phyloP scores from a whole-genome alignment of 1,140 invertebrate genomes.

The Trissolcus basalis region DNA sequence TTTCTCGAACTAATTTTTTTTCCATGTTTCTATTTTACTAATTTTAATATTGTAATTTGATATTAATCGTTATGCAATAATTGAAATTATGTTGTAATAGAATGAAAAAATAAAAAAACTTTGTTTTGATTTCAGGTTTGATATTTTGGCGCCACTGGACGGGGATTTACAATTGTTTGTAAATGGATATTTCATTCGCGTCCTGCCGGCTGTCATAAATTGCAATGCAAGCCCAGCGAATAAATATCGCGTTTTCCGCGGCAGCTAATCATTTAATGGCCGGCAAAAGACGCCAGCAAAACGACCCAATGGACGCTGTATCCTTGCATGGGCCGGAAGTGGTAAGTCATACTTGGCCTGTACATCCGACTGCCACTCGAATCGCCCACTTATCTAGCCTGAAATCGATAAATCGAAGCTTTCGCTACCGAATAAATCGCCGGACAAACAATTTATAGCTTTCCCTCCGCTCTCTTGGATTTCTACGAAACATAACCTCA shows the following conservation, averaged over 20 bases:
- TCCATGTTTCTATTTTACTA: not conserved
- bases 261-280: conserved; percentile 61
- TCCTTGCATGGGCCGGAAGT: conserved; percentile 63
- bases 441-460: conserved; percentile 59
- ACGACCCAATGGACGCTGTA: conserved; percentile 50
- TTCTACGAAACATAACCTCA: no score
- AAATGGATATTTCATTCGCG: conserved; percentile 40
- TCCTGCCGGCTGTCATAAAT: conserved; percentile 45
- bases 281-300: conserved; percentile 40
- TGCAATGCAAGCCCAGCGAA: conserved; percentile 58
- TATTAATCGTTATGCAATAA: no score
- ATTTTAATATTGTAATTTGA: no score
- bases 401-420: conserved; percentile 66
- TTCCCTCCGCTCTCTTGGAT: conserved; percentile 19
- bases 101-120: no score
- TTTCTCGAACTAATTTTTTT: no score
- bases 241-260: conserved; percentile 59
- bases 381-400: conserved; percentile 59
- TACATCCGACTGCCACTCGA: conserved; percentile 62
- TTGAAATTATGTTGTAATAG: no score
- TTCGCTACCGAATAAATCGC: conserved; percentile 43
- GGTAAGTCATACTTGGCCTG: conserved; percentile 64
- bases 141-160: no score
- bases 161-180: conserved; percentile 19
- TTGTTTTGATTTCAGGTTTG: no score